A percentile compares a stretch with the other conserved stretches of the same genome.
Conservation (phyloP, 2,888 invertebrate genomes). For the Tetheella fluctuosa region DNA sequence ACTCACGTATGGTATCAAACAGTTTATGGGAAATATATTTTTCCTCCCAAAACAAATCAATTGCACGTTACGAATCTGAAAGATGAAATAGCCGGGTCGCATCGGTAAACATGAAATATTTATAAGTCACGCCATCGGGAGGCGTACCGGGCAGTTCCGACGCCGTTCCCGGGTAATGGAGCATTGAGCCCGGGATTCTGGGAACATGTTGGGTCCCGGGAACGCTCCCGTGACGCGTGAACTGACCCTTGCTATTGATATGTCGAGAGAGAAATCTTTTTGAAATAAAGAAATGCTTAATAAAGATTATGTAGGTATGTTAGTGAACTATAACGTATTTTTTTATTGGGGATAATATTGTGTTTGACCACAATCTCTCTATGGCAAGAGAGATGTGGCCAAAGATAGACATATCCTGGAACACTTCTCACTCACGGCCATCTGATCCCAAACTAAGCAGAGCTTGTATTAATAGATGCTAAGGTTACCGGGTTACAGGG, state of each 20-base stretch:
- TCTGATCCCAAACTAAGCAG: too few species aligned
- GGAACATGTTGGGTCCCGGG: neutral
- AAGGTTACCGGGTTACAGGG: too few species aligned
- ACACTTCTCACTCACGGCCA: too few species aligned
- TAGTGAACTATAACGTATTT: too few species aligned
- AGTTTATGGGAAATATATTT: neutral
- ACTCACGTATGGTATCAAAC: neutral
- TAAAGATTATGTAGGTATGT: neutral
- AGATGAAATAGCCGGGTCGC: neutral
- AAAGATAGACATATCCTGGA: too few species aligned
- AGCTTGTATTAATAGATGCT: too few species aligned
- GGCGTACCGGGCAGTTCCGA: neutral
- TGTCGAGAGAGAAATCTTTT: neutral
- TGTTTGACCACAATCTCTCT: too few species aligned
- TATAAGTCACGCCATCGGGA: conserved; percentile 24
- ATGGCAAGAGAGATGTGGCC: too few species aligned
- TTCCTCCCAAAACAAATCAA: neutral
- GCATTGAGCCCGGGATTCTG: conserved; percentile 11
- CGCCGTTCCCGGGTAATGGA: conserved; percentile 16
- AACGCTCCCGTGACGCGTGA: neutral
- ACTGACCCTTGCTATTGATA: conserved; percentile 1
- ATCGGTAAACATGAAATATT: conserved; percentile 30
- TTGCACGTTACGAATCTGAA: neutral
- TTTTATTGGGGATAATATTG: too few species aligned
- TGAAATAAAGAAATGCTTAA: neutral